Conservation (phyloP, 2,113 vertebrate genomes). For the Serilophus lunatus region DNA sequence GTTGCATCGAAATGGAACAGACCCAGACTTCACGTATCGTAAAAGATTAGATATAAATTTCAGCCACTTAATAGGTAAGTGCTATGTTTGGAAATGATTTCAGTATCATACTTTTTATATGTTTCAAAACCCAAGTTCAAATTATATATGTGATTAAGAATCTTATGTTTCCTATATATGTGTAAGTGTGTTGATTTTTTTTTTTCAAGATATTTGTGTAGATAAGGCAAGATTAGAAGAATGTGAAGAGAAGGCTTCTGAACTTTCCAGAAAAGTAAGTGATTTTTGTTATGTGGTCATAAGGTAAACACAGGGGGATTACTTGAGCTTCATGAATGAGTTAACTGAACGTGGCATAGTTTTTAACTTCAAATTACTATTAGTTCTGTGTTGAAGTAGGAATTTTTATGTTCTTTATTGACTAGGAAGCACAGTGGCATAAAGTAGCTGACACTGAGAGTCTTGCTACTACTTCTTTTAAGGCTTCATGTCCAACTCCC, state of each 20-base stretch:
- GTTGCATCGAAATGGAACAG: conserved; percentile 89
- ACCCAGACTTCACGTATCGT: conserved; percentile 94
- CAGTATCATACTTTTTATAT: neutral
- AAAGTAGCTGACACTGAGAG: neutral
- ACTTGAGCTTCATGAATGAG: neutral
- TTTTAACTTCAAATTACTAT: neutral
- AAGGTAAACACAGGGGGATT: neutral
- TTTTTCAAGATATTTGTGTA: conserved; percentile 85
- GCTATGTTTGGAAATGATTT: neutral
- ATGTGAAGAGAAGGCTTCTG: conserved; percentile 84
- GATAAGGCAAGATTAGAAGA: conserved; percentile 89
- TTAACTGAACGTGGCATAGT: neutral
- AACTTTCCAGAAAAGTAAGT: conserved; percentile 87
- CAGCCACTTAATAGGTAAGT: conserved; percentile 89
- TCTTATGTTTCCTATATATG: neutral
- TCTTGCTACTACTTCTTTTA: neutral
- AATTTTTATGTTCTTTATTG: neutral
- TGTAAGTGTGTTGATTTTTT: neutral
- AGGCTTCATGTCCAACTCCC: neutral
- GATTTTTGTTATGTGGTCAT: neutral
- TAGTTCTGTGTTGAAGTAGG: neutral
- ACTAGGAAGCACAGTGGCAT: neutral
- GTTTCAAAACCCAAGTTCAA: neutral
- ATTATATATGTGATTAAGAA: neutral
- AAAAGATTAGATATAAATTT: conserved; percentile 94